Base-by-base conservation (phyloP, 2,888 invertebrate genomes). In the Amblyjoppa proteus region DNA sequence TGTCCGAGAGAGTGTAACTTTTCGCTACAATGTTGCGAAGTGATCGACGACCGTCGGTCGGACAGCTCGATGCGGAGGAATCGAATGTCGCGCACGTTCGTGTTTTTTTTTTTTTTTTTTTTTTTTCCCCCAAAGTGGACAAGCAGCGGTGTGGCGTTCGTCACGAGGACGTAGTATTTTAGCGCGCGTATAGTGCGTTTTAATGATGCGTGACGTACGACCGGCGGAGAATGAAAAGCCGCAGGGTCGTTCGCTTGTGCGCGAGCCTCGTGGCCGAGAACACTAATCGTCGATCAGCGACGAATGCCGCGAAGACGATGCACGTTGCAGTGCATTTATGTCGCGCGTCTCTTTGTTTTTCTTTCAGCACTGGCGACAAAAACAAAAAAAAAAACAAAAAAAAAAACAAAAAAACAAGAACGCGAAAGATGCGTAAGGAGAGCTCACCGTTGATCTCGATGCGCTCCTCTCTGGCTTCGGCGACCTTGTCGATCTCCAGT, bases 381-480 rank as follows among this genome's bases (percentile, higher is more conserved):
- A 34, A 34, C 20, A 20, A 20, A 34, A 34, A 34, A 34, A 0
- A 20, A 20, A 20, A 20, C 20, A 34, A 34, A 34, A 34, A 34
- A 34, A 34, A 34, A 34, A 34, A 34, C 2, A 34, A 34, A 34
- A 20, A 56, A 56, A 56, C 6, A 25, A 20, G 7, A 56, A 56
- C 2, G 20, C 0, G 1, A 9, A 20, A 25, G 2, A 56, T 64
- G 68, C 56, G n/a, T 53, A 58, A 56, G 31, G 69, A 71, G 56
- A 69, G 31, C 77, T 83, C 25, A 97, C 97, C 96, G 94, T 96
- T 95, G 91, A 97, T 97, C 94, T 96, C 95, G 90, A 95, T 95
- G 91, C 96, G 95, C 94, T 96, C 96, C 88, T 95, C 94, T 89
- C 95, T 95, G 81, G 96, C 95, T 89, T 95, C 94, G 75, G 94